These are phyloP conservation scores for Betta splendens DNA, from an alignment of 2,797 vertebrate species.

Conservation along the genomic window DNA sequence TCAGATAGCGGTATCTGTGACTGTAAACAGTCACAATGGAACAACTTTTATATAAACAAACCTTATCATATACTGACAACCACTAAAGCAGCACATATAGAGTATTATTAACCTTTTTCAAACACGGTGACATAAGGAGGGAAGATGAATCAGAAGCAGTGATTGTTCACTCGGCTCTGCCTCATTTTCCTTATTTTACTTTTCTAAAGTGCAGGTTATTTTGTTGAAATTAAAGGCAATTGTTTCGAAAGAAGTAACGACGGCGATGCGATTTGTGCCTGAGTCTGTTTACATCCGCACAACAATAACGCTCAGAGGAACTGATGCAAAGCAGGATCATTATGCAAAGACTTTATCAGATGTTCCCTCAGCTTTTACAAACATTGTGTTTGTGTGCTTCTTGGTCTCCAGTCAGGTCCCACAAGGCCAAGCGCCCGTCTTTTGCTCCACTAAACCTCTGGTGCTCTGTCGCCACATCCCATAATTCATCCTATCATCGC, in stretches of 20 bases:
- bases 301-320: not conserved
- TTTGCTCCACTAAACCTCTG: conserved; percentile 31
- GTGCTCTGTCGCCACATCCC: conserved; percentile 46
- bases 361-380: not conserved
- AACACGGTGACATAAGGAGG: not conserved
- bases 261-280: not conserved
- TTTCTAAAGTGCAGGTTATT: not conserved
- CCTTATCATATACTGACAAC: not conserved
- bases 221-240: conserved; percentile 8
- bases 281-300: not conserved
- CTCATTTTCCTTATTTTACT: not conserved
- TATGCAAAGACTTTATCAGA: not conserved
- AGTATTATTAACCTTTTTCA: no score
- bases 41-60: conserved; percentile 14
- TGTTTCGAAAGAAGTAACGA: not conserved
- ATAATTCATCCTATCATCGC: conserved; percentile 56
- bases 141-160: conserved; percentile 2
- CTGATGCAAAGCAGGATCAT: not conserved
- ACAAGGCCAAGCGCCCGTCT: conserved; percentile 16
- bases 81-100: not conserved
- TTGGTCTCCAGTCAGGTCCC: conserved; percentile 23
- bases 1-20: not conserved
- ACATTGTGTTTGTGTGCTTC: conserved; percentile 8
- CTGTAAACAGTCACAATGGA: conserved; percentile 7
- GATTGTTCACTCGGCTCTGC: no score